These are phyloP conservation scores for Hylaea fasciaria DNA, from an alignment of 2,888 invertebrate species.

Conservation along the genomic window DNA sequence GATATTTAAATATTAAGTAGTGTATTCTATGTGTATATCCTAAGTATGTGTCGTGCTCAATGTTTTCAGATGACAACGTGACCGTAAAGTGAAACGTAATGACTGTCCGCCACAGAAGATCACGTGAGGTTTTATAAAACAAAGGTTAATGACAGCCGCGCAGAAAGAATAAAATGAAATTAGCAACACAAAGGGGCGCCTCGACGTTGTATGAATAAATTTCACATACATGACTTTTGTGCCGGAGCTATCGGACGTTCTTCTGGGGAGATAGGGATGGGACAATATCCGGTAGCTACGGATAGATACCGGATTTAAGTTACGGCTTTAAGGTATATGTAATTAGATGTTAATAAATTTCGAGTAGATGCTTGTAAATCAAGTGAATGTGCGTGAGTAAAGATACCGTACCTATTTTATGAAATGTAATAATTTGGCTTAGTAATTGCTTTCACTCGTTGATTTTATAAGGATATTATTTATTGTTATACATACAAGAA, in stretches of 20 bases:
- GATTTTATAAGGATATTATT: no score
- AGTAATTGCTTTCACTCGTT: no score
- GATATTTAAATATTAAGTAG: no score
- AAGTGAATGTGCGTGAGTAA: not conserved
- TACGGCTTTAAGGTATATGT: conserved; percentile 1
- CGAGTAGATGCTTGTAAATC: conserved; percentile 1
- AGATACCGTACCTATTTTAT: conserved; percentile 15
- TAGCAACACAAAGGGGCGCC: conserved; percentile 68
- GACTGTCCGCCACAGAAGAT: conserved; percentile 5
- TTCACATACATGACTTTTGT: conserved; percentile 65
- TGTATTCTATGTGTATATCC: no score
- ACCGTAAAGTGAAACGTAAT: not conserved
- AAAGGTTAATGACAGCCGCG: conserved; percentile 46
- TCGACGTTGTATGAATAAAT: conserved; percentile 66
- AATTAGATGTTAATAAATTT: conserved; percentile 10
- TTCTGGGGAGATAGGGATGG: conserved; percentile 1
- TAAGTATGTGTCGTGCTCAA: no score
- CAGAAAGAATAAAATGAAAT: conserved; percentile 70
- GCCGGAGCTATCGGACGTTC: conserved; percentile 30
- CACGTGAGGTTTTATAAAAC: conserved; percentile 21
- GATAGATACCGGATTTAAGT: conserved; percentile 9
- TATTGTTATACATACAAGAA: no score
- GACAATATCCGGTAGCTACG: conserved; percentile 1
- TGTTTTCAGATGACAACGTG: not conserved
- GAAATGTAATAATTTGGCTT: conserved; percentile 4